Evolutionary conservation across 2,113 vertebrate species (phyloP).

Genomic region (Ctenodactylus gundi): DNA sequence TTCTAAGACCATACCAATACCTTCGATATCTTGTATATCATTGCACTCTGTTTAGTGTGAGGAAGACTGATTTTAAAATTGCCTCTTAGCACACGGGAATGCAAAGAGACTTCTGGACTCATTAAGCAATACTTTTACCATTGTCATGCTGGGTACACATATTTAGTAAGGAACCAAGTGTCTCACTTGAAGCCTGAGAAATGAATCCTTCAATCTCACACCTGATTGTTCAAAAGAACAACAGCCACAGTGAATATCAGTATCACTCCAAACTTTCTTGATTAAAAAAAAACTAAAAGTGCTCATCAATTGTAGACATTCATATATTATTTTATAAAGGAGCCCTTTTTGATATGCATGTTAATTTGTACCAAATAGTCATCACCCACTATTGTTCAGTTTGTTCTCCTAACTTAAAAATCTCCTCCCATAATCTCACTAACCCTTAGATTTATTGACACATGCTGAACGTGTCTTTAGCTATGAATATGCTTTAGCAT

Average conservation of each 20-base stretch:
- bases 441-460: not conserved
- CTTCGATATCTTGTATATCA: not conserved
- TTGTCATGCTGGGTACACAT: not conserved
- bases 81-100: not conserved
- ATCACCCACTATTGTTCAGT: not conserved
- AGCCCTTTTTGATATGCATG: not conserved
- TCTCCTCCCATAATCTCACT: not conserved
- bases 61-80: slow-evolving; percentile 6
- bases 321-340: not conserved
- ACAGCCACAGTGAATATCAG: not conserved
- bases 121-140: not conserved
- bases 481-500: not conserved
- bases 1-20: not conserved
- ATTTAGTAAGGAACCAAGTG: not conserved
- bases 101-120: not conserved
- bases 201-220: not conserved
- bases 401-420: not conserved
- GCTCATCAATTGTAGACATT: not conserved
- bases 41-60: not conserved
- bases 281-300: not conserved
- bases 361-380: not conserved
- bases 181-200: not conserved
- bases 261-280: not conserved
- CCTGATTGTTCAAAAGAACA: not conserved
- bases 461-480: slow-evolving; percentile 1